Base-by-base conservation (phyloP, 2,113 vertebrate species). In the Azemiops feae region DNA sequence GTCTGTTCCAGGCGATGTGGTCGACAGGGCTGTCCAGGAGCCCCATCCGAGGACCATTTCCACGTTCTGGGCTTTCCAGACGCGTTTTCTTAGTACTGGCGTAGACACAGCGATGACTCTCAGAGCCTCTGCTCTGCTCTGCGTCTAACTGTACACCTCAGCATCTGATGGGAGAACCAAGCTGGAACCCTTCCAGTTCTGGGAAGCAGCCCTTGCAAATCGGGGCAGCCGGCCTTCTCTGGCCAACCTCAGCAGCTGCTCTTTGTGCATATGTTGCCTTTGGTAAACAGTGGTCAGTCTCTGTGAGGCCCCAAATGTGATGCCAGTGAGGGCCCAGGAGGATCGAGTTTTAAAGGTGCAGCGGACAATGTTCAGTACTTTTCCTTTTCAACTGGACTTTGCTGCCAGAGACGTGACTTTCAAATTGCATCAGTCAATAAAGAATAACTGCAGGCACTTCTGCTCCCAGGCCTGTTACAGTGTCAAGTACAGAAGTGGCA, bases 371-470 rank as follows among this genome's bases (percentile, higher is more conserved):
- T 69, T 69, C 0, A 16, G 14, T 1, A 3, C 6, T 12, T 45
- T 45, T 86, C 25, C 10, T 14, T 50, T 30, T 45, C 47, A 12
- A 30, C 60, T 30, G 47, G 47, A 30, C 7, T 27, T 30, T 11
- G 60, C 60, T n/a, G 27, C 11, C 60, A 69, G 60, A 55, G 27
- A 11, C 60, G 9, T 30, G 60, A 27, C 27, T 30, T 30, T 3
- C 60, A 50, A 30, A 30, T 2, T 47, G 22, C 18, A 27, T 50
- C 85, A 5, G 1, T 87, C 85, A 30, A 50, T 45, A 16, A 54
- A 95, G 54, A 57, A 94, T 92, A 85, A 95, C 96, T 97, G 93
- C 97, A 95, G 96, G 94, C 93, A 96, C 50, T 96, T 93, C 95
- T 94, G 94, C 93, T 95, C 96, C 91, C 96, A 95, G 39, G 96